A percentile compares a stretch with the other conserved stretches of the same genome.
These are phyloP conservation scores for Elmis aenea DNA, from an alignment of 2,888 invertebrate species.

Conservation along the genomic window DNA sequence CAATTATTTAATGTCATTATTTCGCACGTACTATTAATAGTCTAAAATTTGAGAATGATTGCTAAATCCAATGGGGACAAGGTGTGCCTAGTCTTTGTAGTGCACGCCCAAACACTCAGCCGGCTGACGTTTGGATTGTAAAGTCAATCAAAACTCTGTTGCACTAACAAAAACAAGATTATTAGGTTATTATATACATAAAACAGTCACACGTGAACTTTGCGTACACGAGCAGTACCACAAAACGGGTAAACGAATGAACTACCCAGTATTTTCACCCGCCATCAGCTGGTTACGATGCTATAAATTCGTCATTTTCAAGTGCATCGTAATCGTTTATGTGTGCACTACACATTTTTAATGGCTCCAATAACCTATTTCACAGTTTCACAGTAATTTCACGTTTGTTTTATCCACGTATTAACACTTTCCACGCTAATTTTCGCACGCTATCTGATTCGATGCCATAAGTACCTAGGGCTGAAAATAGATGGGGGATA, in stretches of 20 bases:
- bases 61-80: constrained; percentile 42
- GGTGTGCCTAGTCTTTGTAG: constrained; percentile 35
- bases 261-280: constrained; percentile 46
- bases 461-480: constrained; percentile 65
- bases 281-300: constrained; percentile 50
- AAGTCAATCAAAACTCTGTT: constrained; percentile 12
- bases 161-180: constrained; percentile 13
- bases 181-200: constrained; percentile 25
- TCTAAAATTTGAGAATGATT: constrained; percentile 37
- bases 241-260: constrained; percentile 41
- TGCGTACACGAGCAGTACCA: constrained; percentile 33
- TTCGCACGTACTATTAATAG: constrained; percentile 30
- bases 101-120: constrained; percentile 42
- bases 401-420: constrained; percentile 19
- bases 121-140: constrained; percentile 21
- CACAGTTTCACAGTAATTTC: constrained; percentile 18
- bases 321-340: constrained; percentile 50
- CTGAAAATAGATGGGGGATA: constrained; percentile 68
- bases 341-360: constrained; percentile 50
- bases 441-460: constrained; percentile 58
- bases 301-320: constrained; percentile 52
- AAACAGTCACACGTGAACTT: constrained; percentile 26
- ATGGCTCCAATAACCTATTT: constrained; percentile 45
- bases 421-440: constrained; percentile 55
- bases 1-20: constrained; percentile 38